Evolutionary conservation across 2,797 vertebrate species (phyloP).

Genomic region (Sebastiscus tertius): DNA sequence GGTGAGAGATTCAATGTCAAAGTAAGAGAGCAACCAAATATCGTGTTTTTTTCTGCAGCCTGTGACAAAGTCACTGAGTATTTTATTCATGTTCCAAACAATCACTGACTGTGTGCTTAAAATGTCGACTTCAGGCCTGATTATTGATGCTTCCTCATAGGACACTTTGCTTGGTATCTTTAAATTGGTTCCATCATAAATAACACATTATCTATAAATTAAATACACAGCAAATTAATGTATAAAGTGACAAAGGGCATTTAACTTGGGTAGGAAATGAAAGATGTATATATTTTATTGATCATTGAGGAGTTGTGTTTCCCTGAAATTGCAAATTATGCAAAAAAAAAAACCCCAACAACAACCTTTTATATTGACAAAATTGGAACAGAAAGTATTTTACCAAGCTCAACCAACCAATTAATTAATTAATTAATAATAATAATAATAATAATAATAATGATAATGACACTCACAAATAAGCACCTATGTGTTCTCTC

Average conservation of each 20-base stretch:
- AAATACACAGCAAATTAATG: background rate
- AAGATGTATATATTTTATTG: background rate
- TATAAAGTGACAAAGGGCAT: background rate
- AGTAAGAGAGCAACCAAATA: background rate
- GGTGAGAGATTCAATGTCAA: constrained; percentile 1
- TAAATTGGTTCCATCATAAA: background rate
- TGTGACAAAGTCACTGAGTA: background rate
- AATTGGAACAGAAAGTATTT: too few relatives aligned
- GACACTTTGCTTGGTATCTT: background rate
- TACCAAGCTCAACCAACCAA: too few relatives aligned
- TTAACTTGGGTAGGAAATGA: background rate
- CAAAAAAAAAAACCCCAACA: too few relatives aligned
- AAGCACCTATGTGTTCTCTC: too few relatives aligned
- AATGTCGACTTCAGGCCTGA: background rate
- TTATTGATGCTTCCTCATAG: background rate
- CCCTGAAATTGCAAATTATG: background rate
- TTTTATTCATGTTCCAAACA: background rate
- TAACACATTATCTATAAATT: too few relatives aligned
- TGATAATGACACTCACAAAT: too few relatives aligned
- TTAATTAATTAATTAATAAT: too few relatives aligned
- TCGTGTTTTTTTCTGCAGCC: background rate
- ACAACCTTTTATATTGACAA: too few relatives aligned
- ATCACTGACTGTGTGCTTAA: background rate
- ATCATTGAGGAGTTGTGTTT: background rate
- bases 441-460: too few relatives aligned